Evolutionary conservation across 23 tunicate species (phyloP), one percentile per base, ranked within the genome.

Genomic region (Botrylloides violaceus): DNA sequence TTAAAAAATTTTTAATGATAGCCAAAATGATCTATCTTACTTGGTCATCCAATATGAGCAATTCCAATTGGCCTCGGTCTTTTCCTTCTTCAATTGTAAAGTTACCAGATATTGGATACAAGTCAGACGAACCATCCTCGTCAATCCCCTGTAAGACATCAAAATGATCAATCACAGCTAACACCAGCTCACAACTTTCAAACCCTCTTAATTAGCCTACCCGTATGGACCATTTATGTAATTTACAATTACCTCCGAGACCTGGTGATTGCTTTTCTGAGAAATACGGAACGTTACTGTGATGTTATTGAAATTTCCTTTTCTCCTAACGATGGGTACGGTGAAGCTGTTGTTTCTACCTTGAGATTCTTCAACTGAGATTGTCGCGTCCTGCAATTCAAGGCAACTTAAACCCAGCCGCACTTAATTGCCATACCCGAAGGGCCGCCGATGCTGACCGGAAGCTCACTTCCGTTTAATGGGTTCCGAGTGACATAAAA

Each of bases 1-100:
- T n/a, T 49, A 49, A 19, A n/a, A 49, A 49, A 49, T 19, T 20
- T n/a, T 19, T 49, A n/a, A 49, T 49, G 58, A 1, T 49, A 19
- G 58, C 20, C n/a, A n/a, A n/a, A n/a, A n/a, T n/a, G n/a, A n/a
- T n/a, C n/a, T n/a, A n/a, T n/a, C 75, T 29, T 3, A 87, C 95
- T 74, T 87, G 30, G 36, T 87, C 95, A 71, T 81, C 83, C 2
- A 48, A 22, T 1, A 87, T 73, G 34, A 63, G 34, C 5, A 87
- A 32, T 36, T 71, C 66, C 34, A 87, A 57, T 18, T 63, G 71
- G 32, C 59, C 75, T 39, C 31, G 5, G 19, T 47, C 20, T 36
- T 81, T 78, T 4, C 83, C 83, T 3, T 87, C 79, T 2, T 31
- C 31, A 32, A 87, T 49, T n/a, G 36, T 32, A 26, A 81, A 71